These are phyloP conservation scores for Hippolais icterina DNA, from an alignment of 2,113 vertebrate species.

Conservation along the genomic window DNA sequence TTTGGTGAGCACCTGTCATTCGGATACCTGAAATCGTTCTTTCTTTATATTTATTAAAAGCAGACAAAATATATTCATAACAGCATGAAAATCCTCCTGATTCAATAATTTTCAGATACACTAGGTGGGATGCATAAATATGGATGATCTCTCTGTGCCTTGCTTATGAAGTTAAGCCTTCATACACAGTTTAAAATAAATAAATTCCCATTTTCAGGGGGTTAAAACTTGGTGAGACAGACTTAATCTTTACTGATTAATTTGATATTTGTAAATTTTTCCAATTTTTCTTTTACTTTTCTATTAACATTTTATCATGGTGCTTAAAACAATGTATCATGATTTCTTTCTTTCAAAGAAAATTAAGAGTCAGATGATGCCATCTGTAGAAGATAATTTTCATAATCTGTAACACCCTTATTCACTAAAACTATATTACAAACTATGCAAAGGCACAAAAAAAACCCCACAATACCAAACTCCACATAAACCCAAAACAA, in stretches of 20 bases:
- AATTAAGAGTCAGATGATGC: not conserved
- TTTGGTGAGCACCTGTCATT: not conserved
- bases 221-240: not conserved
- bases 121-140: not conserved
- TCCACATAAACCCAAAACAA: not conserved
- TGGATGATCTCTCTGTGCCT: not conserved
- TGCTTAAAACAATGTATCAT: not conserved
- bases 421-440: not conserved
- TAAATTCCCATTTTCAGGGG: not conserved
- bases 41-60: not conserved
- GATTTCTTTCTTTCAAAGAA: not conserved
- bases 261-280: not conserved
- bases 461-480: not conserved
- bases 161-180: not conserved
- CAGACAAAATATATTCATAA: not conserved
- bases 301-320: not conserved
- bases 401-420: not conserved
- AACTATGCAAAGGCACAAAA: not conserved
- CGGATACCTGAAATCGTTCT: not conserved
- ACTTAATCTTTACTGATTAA: not conserved
- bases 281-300: not conserved
- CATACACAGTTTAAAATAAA: not conserved
- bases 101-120: not conserved
- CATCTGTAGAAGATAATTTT: not conserved
- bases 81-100: not conserved